Base-by-base conservation (phyloP, 2,797 vertebrate species). In the Spondyliosoma cantharus region DNA sequence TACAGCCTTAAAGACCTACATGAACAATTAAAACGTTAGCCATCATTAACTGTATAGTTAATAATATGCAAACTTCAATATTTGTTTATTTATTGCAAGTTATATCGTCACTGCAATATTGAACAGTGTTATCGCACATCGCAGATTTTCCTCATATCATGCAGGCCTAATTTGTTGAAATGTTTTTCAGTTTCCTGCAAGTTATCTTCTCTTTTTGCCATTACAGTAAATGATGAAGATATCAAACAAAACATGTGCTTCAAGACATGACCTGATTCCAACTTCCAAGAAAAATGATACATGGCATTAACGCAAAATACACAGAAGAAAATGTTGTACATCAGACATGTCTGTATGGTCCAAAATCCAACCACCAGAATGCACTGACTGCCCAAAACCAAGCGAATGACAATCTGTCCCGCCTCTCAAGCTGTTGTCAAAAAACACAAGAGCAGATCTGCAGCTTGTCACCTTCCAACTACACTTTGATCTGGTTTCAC, bases 401-500 rank as follows among this genome's bases (percentile, higher is more conserved):
- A 71, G 67, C 8, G 1, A 42, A 48, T 4, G 27, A 64, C 19
- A 72, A 60, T 71, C 64, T 59, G 73, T 80, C 66, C 65, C 56
- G 27, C 74, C 84, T 71, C 62, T 50, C 62, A 73, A 67, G 53
- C 76, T 82, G 54, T 37, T 37, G 22, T 66, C n/a, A 64, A 62
- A 56, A 43, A 64, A 56, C 22, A 71, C n/a, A 20, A 53, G 70
- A 56, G 57, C 74, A 32, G 37, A 68, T 68, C 49, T 61, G 53
- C 77, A 66, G 59, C 52, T 67, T 2, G 7, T 54, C 65, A 48
- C 68, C 75, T 78, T 78, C 45, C 27, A 37, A 49, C 64, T 37
- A 29, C 46, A 59, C 27, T 59, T 49, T 71, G 80, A 81, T 81
- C 66, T 46, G 70, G 71, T 74, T 56, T 68, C 60, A 72, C 49